Conservation (phyloP, 92 coral and sea anemone species). For the Epizoanthus rinbou region DNA sequence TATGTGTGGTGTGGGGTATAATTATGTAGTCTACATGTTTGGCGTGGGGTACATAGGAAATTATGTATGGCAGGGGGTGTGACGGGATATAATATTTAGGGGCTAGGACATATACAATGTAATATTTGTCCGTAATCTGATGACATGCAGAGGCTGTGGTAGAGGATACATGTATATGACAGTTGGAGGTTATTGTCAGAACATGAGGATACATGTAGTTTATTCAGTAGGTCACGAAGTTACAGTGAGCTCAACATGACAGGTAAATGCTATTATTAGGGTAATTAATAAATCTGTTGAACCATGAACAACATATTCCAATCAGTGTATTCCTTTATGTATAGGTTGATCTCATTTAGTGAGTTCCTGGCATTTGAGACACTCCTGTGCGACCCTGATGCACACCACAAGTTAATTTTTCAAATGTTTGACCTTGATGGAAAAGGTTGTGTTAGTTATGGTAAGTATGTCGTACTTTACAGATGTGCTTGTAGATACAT, state of each 20-base stretch:
- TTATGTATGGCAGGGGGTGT: too few species aligned
- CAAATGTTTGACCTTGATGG: conserved; percentile 98
- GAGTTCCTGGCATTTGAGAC: conserved; percentile 96
- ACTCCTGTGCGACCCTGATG: conserved; percentile 88
- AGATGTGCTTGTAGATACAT: neutral
- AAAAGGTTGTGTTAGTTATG: conserved; percentile 95
- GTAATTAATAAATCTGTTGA: neutral
- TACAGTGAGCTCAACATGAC: neutral
- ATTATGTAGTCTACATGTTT: too few species aligned
- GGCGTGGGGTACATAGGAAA: too few species aligned
- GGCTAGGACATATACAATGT: too few species aligned
- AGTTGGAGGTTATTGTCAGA: too few species aligned
- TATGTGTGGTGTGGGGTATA: too few species aligned
- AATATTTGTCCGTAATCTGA: too few species aligned
- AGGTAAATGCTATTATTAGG: neutral
- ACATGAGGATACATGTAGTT: neutral
- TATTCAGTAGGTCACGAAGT: neutral
- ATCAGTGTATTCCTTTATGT: neutral
- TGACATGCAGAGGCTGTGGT: too few species aligned
- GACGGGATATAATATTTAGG: too few species aligned
- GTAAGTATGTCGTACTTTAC: conserved; percentile 46
- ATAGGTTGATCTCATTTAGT: conserved; percentile 91
- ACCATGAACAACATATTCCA: neutral
- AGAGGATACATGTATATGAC: too few species aligned
- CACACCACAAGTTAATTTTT: conserved; percentile 89